Evolutionary conservation across 2,797 vertebrate genomes (phyloP).

Genomic region (Anabas testudineus): DNA sequence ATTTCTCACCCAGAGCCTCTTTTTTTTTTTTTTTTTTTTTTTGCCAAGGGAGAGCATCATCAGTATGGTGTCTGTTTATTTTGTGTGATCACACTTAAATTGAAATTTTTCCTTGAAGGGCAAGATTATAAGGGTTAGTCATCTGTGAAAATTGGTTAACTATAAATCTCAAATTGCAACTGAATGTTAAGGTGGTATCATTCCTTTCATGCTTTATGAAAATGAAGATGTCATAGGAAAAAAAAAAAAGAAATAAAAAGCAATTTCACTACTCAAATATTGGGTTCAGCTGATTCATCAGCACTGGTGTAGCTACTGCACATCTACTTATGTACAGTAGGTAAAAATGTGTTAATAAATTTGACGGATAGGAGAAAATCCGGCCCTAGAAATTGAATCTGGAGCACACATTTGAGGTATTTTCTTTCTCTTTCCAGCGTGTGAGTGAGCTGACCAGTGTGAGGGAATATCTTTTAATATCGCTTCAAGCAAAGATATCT

Average conservation of each 20-base stretch:
- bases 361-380: conserved; percentile 15
- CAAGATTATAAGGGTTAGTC: conserved; percentile 61
- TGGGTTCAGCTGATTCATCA: not conserved
- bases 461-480: conserved; percentile 79
- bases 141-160: conserved; percentile 62
- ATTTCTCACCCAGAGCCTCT: conserved; percentile 65
- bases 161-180: conserved; percentile 44
- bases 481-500: conserved; percentile 82
- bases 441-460: conserved; percentile 25
- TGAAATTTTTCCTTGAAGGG: conserved; percentile 72
- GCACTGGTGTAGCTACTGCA: not conserved
- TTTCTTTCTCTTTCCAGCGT: conserved; percentile 55
- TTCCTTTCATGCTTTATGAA: conserved; percentile 31
- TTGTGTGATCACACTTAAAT: conserved; percentile 69
- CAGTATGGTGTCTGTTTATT: conserved; percentile 67
- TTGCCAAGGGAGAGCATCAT: conserved; percentile 49
- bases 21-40: no score
- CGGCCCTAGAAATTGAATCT: conserved; percentile 34
- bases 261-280: conserved; percentile 1
- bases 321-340: not conserved
- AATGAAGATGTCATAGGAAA: conserved; percentile 16
- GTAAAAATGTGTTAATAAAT: conserved; percentile 20
- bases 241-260: not conserved
- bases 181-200: conserved; percentile 40
- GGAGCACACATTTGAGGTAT: conserved; percentile 36